Evolutionary conservation across 2,113 vertebrate species (phyloP).

Genomic region (Stigmatopora argus): DNA sequence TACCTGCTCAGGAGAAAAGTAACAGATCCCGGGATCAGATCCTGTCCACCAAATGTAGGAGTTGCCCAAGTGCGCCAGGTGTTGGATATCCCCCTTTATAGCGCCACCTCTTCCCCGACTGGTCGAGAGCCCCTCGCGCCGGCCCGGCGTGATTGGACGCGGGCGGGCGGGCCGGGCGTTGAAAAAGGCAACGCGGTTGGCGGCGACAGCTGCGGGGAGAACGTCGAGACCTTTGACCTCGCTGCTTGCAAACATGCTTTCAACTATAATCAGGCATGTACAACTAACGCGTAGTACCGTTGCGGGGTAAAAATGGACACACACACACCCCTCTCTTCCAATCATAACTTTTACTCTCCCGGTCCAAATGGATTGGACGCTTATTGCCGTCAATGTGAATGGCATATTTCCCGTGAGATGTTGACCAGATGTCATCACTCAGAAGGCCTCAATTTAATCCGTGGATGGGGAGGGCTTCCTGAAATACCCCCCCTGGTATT

Average conservation of each 20-base stretch:
- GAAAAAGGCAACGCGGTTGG: slow-evolving; percentile 67
- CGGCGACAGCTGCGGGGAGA: slow-evolving; percentile 62
- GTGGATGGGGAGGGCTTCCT: not conserved
- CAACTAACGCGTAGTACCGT: not conserved
- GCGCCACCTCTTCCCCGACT: slow-evolving; percentile 53
- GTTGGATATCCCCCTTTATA: slow-evolving; percentile 68
- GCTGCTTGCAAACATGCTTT: not conserved
- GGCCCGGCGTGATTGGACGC: slow-evolving; percentile 59
- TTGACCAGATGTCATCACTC: not conserved
- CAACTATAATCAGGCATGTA: not conserved
- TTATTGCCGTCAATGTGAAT: no score
- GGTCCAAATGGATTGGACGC: no score
- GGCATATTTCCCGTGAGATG: not conserved
- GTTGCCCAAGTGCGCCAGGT: slow-evolving; percentile 71
- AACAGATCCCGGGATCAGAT: slow-evolving; percentile 78
- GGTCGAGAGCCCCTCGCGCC: slow-evolving; percentile 33
- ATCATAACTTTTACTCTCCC: no score
- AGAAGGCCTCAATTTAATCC: not conserved
- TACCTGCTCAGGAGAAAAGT: slow-evolving; percentile 75
- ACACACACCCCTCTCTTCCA: no score
- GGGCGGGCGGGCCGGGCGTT: slow-evolving; percentile 42
- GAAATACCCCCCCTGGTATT: not conserved
- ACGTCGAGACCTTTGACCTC: slow-evolving; percentile 39
- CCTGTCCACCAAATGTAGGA: slow-evolving; percentile 74
- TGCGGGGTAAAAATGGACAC: no score